These are phyloP conservation scores for Thumatha senex DNA, from an alignment of 2,888 invertebrate genomes.

Conservation along the genomic window DNA sequence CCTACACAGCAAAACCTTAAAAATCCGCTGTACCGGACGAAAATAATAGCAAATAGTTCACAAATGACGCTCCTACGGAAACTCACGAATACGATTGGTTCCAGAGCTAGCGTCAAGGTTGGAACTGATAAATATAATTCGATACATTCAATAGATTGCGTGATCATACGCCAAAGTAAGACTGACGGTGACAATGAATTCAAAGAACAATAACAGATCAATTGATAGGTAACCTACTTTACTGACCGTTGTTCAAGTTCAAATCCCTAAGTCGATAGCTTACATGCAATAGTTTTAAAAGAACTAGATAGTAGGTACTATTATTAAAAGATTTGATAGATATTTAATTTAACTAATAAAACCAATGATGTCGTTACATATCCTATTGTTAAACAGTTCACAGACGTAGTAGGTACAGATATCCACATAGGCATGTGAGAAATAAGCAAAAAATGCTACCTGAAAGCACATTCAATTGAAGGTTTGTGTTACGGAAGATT, in stretches of 20 bases:
- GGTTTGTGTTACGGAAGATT: constrained; percentile 34
- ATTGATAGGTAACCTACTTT: constrained; percentile 35
- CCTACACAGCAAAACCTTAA: constrained; percentile 24
- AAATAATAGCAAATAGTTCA: constrained; percentile 33
- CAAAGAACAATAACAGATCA: constrained; percentile 42
- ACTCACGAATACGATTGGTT: constrained; percentile 59
- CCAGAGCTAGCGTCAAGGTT: constrained; percentile 67
- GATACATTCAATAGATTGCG: constrained; percentile 53
- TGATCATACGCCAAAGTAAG: constrained; percentile 45
- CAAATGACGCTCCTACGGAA: constrained; percentile 56
- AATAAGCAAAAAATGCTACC: constrained; percentile 60
- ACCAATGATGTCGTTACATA: constrained; percentile 31
- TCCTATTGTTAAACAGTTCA: constrained; percentile 48
- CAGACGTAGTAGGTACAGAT: constrained; percentile 37
- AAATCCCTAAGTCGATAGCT: constrained; percentile 1
- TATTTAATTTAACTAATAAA: constrained; percentile 36
- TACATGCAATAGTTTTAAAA: constrained; percentile 24
- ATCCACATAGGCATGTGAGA: constrained; percentile 55
- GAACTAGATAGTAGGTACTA: no score
- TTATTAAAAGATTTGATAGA: constrained; percentile 23
- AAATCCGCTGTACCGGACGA: constrained; percentile 26
- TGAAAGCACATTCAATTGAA: constrained; percentile 45
- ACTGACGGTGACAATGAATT: constrained; percentile 54
- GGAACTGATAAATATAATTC: constrained; percentile 63
- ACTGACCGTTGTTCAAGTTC: constrained; percentile 28